Evolutionary conservation across 1,140 invertebrate species (phyloP), one percentile per base, ranked within the genome.

Genomic region (Dendrolimus punctatus): DNA sequence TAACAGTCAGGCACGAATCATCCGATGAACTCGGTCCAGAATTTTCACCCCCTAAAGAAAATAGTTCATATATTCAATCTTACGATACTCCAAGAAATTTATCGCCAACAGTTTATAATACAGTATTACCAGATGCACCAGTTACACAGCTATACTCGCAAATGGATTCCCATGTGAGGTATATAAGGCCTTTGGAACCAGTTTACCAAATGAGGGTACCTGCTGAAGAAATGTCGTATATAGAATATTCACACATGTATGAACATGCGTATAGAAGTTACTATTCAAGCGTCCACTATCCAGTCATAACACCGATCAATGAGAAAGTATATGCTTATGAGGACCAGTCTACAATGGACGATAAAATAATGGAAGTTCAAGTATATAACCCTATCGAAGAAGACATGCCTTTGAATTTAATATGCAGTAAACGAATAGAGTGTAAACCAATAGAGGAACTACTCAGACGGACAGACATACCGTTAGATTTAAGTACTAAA

Each of bases 401-500:
- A 42, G 80, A 84, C 5, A 72, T 74, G 60, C 83, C 83, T 9
- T 65, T 85, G 49, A 84, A 85, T 51, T 64, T 85, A 55, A 85
- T 83, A 46, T 84, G 82, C 60, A 53, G 63, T 23, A 84, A 81
- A 55, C 64, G 71, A 36, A 46, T 61, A 23, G 76, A 85, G 36
- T 78, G 67, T 64, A 76, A 64, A 46, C 68, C 76, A 6, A 64
- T 80, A 40, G 76, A 78, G 51, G 68, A 79, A 44, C 66, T 81
- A 76, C 67, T 82, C 70, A 78, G 58, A 63, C 66, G 72, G 40
- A 74, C 71, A 60, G 80, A 86, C 63, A 67, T 82, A 64, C 83
- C 83, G 48, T 71, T 86, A 84, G 83, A 86, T 75, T 84, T 86
- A 86, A 86, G 83, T 60, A 86, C 74, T 49, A 86, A 84, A 58